A percentile compares a stretch with the other conserved stretches of the same genome.
These are phyloP conservation scores for Coenonympha glycerion DNA, from an alignment of 2,888 invertebrate species.

Conservation along the genomic window DNA sequence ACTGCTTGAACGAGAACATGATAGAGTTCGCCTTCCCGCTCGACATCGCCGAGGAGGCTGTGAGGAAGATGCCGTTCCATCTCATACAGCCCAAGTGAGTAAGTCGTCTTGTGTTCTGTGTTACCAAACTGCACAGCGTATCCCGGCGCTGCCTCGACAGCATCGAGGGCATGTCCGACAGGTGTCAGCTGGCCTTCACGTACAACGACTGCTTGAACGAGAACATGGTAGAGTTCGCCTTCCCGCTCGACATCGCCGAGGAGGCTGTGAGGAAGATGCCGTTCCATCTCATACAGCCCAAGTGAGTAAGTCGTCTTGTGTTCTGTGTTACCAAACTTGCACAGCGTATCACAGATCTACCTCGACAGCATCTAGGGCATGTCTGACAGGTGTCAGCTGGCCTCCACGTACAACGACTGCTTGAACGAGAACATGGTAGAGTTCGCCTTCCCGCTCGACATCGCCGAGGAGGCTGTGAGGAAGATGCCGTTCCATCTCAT, in stretches of 20 bases:
- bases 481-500: slow-evolving; percentile 70
- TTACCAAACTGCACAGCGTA: slow-evolving; percentile 41
- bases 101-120: background rate
- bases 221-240: slow-evolving; percentile 67
- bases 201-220: slow-evolving; percentile 69
- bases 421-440: slow-evolving; percentile 67
- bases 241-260: slow-evolving; percentile 64
- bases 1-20: slow-evolving; percentile 68
- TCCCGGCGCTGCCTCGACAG: slow-evolving; percentile 63
- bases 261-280: slow-evolving; percentile 69
- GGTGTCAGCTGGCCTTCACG: slow-evolving; percentile 64
- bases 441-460: slow-evolving; percentile 63
- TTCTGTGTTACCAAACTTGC: background rate
- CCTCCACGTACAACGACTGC: slow-evolving; percentile 67
- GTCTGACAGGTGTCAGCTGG: slow-evolving; percentile 63
- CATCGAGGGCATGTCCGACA: slow-evolving; percentile 63
- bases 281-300: slow-evolving; percentile 65
- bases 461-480: slow-evolving; percentile 64
- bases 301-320: slow-evolving; percentile 43
- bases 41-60: slow-evolving; percentile 65
- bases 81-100: slow-evolving; percentile 67
- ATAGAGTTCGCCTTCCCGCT: slow-evolving; percentile 64
- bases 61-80: slow-evolving; percentile 68
- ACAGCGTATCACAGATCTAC: slow-evolving; percentile 59
- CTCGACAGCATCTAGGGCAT: slow-evolving; percentile 65